phyloP scores from a whole-genome alignment of 2,113 vertebrate genomes.

The Tragelaphus scriptus region DNA sequence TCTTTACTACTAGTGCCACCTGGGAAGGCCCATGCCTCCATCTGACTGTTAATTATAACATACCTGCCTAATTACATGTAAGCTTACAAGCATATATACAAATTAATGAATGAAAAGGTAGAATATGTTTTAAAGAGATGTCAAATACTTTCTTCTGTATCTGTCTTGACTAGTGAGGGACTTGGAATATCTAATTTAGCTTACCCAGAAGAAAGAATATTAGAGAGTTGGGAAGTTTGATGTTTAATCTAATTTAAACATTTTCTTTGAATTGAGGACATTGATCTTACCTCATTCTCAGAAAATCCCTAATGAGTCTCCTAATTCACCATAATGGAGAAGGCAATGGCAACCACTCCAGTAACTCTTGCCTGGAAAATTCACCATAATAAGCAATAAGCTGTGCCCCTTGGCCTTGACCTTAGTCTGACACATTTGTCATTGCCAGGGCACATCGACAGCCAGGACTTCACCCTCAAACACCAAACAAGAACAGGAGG shows the following conservation, averaged over 20 bases:
- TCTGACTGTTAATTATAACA: background rate
- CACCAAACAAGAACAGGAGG: constrained; percentile 88
- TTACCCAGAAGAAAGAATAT: constrained; percentile 29
- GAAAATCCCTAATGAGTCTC: background rate
- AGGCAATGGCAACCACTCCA: no score
- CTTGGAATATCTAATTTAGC: constrained; percentile 33
- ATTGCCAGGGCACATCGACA: constrained; percentile 77
- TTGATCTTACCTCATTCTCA: background rate
- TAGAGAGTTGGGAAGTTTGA: background rate
- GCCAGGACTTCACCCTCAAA: constrained; percentile 86
- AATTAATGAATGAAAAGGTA: background rate
- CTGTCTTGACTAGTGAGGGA: constrained; percentile 5
- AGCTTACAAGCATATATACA: background rate
- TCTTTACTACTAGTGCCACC: background rate
- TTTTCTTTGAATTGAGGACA: background rate
- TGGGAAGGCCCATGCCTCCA: background rate
- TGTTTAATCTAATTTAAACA: constrained; percentile 22
- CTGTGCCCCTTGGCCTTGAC: background rate
- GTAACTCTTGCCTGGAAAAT: background rate
- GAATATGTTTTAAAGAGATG: background rate
- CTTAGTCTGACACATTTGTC: constrained; percentile 24
- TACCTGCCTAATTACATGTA: constrained; percentile 13
- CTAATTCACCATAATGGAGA: background rate
- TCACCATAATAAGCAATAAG: constrained; percentile 20
- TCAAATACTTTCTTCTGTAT: background rate